Conservation (phyloP, 2,888 invertebrate species). For the Mamestra brassicae region DNA sequence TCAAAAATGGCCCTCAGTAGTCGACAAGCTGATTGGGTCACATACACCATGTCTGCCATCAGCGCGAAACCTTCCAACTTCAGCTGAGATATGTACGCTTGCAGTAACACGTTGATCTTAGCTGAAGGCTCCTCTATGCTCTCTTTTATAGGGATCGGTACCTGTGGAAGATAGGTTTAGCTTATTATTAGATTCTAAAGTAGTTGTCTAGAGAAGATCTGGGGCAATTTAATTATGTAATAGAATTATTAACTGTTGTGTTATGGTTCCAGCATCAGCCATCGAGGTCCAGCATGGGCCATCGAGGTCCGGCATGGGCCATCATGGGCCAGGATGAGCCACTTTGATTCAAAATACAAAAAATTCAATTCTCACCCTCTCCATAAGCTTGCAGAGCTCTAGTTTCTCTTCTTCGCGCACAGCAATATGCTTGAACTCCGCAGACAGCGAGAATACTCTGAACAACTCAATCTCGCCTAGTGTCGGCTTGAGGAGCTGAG, state of each 20-base stretch:
- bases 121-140: constrained; percentile 99
- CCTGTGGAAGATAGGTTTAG: constrained; percentile 89
- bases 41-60: constrained; percentile 99
- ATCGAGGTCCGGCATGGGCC: no score
- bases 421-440: constrained; percentile 98
- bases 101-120: constrained; percentile 98
- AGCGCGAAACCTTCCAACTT: constrained; percentile 99
- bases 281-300: not conserved
- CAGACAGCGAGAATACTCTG: constrained; percentile 99
- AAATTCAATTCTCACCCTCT: constrained; percentile 78
- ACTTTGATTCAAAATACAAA: not conserved
- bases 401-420: constrained; percentile 99
- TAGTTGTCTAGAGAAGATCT: not conserved
- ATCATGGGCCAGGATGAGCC: accelerated
- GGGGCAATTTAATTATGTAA: no score
- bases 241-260: no score
- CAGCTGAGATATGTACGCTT: constrained; percentile 99
- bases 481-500: constrained; percentile 98
- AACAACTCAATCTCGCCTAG: constrained; percentile 99
- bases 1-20: constrained; percentile 99
- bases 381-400: constrained; percentile 98
- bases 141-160: constrained; percentile 99
- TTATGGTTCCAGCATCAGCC: not conserved
- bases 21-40: constrained; percentile 99
- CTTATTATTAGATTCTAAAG: not conserved